Conservation (phyloP, 2,797 vertebrate species). For the Euthynnus affinis region DNA sequence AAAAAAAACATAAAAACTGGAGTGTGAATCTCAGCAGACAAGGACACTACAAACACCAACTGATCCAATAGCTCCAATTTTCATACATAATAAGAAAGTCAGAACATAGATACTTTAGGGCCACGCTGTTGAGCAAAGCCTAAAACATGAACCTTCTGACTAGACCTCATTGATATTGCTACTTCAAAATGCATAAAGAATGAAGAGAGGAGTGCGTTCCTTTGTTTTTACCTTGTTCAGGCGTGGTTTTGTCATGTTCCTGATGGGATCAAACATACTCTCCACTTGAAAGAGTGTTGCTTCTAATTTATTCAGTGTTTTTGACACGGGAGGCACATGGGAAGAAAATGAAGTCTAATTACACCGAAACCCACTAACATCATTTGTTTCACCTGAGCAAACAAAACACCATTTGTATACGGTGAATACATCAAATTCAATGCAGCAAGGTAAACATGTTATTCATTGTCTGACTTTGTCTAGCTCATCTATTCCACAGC, state of each 20-base stretch:
- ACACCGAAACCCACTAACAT: not conserved
- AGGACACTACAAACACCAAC: constrained; percentile 26
- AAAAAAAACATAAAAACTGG: not conserved
- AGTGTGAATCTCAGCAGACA: constrained; percentile 25
- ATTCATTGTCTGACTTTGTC: not conserved
- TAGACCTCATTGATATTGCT: constrained; percentile 19
- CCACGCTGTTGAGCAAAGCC: not conserved
- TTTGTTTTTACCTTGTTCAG: constrained; percentile 19
- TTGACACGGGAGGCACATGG: constrained; percentile 16
- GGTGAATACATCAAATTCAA: not conserved
- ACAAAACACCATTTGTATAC: constrained; percentile 1
- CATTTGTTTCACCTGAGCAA: constrained; percentile 10
- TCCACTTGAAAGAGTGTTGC: constrained; percentile 21
- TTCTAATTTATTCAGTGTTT: constrained; percentile 30
- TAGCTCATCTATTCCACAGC: not conserved
- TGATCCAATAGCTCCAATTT: constrained; percentile 17
- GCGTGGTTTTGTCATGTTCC: constrained; percentile 33
- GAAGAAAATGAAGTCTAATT: constrained; percentile 22
- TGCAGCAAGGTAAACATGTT: not conserved
- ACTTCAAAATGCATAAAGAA: constrained; percentile 19
- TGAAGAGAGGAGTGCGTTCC: not conserved
- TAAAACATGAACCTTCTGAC: constrained; percentile 13
- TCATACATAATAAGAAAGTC: constrained; percentile 19
- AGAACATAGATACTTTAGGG: constrained; percentile 8
- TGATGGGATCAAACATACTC: constrained; percentile 39